These are phyloP conservation scores for Sitophilus oryzae DNA, from an alignment of 1,140 invertebrate genomes.

Conservation along the genomic window DNA sequence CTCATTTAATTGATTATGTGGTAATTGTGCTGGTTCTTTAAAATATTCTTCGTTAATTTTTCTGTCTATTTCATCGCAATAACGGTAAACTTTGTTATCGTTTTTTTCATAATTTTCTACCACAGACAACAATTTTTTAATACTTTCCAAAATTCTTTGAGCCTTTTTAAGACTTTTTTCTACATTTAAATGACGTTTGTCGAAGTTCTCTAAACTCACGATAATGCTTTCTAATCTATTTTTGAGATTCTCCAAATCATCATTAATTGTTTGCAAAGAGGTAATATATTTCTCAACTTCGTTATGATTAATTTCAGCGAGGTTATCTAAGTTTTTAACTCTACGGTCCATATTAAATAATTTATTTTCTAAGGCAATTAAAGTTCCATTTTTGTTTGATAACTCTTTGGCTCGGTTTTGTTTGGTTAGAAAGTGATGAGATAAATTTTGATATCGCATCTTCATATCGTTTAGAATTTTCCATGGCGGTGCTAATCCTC, in stretches of 20 bases:
- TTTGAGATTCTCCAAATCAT: conserved; percentile 4
- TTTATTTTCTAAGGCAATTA: conserved; percentile 34
- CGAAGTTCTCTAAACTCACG: neutral
- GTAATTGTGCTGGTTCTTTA: conserved; percentile 8
- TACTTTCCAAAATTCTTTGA: conserved; percentile 33
- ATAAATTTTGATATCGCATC: conserved; percentile 15
- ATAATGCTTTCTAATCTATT: neutral
- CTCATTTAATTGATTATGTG: conserved; percentile 19
- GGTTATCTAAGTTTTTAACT: conserved; percentile 12
- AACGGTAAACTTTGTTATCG: conserved; percentile 18
- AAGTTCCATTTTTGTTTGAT: conserved; percentile 42
- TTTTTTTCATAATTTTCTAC: conserved; percentile 26
- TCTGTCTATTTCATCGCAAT: no score
- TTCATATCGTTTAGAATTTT: conserved; percentile 24
- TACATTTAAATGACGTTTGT: conserved; percentile 1
- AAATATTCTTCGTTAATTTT: conserved; percentile 24
- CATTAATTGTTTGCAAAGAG: neutral
- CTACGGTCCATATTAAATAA: conserved; percentile 22
- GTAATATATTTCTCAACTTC: neutral
- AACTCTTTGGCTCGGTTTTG: conserved; percentile 46
- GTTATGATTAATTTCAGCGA: neutral
- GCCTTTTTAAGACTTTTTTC: neutral
- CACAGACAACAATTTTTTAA: conserved; percentile 27
- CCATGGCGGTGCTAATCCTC: conserved; percentile 38
- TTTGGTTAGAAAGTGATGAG: conserved; percentile 35